Percentiles rank a stretch among this genome's conserved stretches.
phyloP scores from a whole-genome alignment of 2,888 invertebrate species.

The Melanchra persicariae region DNA sequence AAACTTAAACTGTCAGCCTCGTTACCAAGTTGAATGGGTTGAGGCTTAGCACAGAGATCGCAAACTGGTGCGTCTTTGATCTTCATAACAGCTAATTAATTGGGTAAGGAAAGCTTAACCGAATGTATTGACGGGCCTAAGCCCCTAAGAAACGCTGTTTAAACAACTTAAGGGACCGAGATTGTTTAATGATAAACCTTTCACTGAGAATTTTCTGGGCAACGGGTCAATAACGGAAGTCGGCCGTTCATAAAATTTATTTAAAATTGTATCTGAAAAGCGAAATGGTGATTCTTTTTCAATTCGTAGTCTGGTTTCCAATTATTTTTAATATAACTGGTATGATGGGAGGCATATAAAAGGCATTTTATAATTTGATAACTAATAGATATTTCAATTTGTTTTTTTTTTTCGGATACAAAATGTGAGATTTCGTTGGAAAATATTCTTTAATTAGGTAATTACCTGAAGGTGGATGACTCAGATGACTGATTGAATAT shows the following conservation, averaged over 20 bases:
- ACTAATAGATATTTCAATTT: conserved; percentile 21
- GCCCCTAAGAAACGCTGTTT: conserved; percentile 65
- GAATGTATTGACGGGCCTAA: conserved; percentile 80
- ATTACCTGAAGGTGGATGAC: background rate
- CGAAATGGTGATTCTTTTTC: conserved; percentile 57
- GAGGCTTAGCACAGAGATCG: conserved; percentile 80
- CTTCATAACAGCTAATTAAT: conserved; percentile 88
- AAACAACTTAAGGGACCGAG: conserved; percentile 73
- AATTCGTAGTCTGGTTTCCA: conserved; percentile 62
- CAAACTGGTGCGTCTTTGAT: conserved; percentile 85
- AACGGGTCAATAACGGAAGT: conserved; percentile 56
- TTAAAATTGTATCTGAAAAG: conserved; percentile 59
- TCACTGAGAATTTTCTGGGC: conserved; percentile 55
- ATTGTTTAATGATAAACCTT: conserved; percentile 75
- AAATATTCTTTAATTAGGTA: conserved; percentile 1
- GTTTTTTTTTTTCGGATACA: conserved; percentile 5
- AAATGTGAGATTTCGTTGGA: conserved; percentile 2
- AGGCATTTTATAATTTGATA: conserved; percentile 52
- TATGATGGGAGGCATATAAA: conserved; percentile 53
- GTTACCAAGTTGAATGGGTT: conserved; percentile 82
- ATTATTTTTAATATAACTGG: conserved; percentile 63
- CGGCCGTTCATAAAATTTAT: conserved; percentile 53
- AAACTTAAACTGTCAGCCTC: conserved; percentile 86
- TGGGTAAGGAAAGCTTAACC: conserved; percentile 83
- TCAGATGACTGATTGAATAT: background rate